Conservation (phyloP, 2,113 vertebrate species). For the Pelobates fuscus region DNA sequence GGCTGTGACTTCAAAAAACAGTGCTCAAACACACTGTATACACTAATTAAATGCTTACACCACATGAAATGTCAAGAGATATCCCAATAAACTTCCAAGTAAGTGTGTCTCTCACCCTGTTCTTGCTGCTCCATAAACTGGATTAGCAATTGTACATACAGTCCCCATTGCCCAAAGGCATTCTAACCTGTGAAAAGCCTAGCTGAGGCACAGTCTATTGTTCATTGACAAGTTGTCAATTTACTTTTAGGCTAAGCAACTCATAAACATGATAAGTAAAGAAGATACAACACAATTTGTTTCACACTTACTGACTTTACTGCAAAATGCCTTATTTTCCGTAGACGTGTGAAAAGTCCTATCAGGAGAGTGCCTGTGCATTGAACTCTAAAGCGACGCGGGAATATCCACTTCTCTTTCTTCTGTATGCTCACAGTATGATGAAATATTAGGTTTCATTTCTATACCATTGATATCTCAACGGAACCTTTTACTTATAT, state of each 20-base stretch:
- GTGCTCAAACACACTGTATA: background rate
- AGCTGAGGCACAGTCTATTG: slow-evolving; percentile 79
- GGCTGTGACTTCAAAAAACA: too few relatives aligned
- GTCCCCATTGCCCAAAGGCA: slow-evolving; percentile 81
- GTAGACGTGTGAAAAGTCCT: slow-evolving; percentile 78
- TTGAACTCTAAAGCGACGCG: slow-evolving; percentile 77
- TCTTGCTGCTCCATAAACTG: slow-evolving; percentile 77
- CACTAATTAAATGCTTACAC: slow-evolving; percentile 61
- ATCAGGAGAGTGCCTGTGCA: slow-evolving; percentile 77
- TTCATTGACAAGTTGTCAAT: slow-evolving; percentile 86
- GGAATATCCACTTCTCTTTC: slow-evolving; percentile 60
- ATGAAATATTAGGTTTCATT: too few relatives aligned
- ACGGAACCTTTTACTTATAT: too few relatives aligned
- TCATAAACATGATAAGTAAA: slow-evolving; percentile 81
- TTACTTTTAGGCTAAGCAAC: slow-evolving; percentile 83
- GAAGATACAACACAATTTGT: slow-evolving; percentile 79
- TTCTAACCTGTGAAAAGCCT: slow-evolving; percentile 87
- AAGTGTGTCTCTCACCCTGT: slow-evolving; percentile 74
- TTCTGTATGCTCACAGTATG: slow-evolving; percentile 21
- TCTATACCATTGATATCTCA: too few relatives aligned
- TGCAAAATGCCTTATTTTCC: slow-evolving; percentile 75
- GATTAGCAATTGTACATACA: slow-evolving; percentile 75
- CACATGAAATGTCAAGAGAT: slow-evolving; percentile 66
- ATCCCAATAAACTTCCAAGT: slow-evolving; percentile 66
- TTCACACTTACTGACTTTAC: slow-evolving; percentile 80